phyloP scores from a whole-genome alignment of 1,140 invertebrate genomes.

The Chlorops oryzae region DNA sequence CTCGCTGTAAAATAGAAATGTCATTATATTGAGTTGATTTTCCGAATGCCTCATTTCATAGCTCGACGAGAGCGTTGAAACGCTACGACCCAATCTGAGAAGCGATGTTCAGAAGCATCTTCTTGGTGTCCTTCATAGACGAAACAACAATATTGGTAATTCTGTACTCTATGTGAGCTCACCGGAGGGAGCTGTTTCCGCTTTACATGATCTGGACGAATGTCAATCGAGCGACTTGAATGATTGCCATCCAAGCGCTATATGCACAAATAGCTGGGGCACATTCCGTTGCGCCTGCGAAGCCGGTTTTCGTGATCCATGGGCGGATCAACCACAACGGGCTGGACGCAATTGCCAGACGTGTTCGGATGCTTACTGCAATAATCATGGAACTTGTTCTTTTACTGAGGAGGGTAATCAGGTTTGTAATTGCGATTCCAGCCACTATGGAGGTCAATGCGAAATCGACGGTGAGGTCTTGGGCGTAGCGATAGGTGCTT shows the following conservation, averaged over 20 bases:
- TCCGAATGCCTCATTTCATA: not conserved
- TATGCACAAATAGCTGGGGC: constrained; percentile 85
- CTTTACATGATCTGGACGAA: constrained; percentile 80
- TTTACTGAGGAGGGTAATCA: constrained; percentile 68
- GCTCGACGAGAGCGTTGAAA: constrained; percentile 63
- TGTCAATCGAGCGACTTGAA: constrained; percentile 78
- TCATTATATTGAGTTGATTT: too few relatives aligned
- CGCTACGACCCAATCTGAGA: constrained; percentile 59
- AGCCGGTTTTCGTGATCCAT: constrained; percentile 69
- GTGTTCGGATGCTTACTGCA: constrained; percentile 73
- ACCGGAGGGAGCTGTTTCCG: constrained; percentile 66
- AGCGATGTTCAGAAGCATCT: constrained; percentile 76
- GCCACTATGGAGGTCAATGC: constrained; percentile 80
- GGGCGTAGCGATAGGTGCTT: constrained; percentile 82
- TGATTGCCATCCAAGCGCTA: constrained; percentile 81
- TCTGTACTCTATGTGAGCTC: constrained; percentile 77
- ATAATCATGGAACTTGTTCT: constrained; percentile 72
- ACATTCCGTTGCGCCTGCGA: constrained; percentile 79
- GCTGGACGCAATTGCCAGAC: constrained; percentile 69
- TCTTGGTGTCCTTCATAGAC: constrained; percentile 71
- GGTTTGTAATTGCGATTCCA: constrained; percentile 73
- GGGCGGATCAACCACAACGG: constrained; percentile 54
- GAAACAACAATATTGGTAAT: constrained; percentile 79
- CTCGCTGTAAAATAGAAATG: too few relatives aligned
- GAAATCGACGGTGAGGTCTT: constrained; percentile 88